Evolutionary conservation across 2,797 vertebrate species (phyloP).

Genomic region (Halcyon leucocephala): DNA sequence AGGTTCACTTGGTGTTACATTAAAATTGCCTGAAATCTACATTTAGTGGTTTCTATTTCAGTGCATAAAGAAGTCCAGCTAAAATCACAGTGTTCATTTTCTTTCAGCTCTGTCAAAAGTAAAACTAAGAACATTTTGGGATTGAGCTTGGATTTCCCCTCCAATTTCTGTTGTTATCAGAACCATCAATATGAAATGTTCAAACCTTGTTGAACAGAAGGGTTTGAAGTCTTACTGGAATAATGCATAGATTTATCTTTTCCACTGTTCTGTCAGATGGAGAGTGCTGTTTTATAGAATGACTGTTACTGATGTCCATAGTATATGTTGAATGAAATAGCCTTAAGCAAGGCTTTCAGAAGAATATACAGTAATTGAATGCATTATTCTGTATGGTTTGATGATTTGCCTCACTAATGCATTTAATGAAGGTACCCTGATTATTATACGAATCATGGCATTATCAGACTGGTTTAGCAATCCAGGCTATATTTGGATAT

Average conservation of each 20-base stretch:
- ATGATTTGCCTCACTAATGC: slow-evolving; percentile 42
- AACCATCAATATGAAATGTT: neutral
- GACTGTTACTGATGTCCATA: neutral
- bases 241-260: neutral
- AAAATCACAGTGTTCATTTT: neutral
- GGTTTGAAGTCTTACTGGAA: neutral
- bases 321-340: neutral
- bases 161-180: neutral
- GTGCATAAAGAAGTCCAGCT: neutral
- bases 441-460: neutral
- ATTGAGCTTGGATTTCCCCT: neutral
- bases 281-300: neutral
- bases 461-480: slow-evolving; percentile 4
- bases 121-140: neutral
- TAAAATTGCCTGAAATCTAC: neutral
- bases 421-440: slow-evolving; percentile 50
- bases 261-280: neutral
- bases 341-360: slow-evolving; percentile 3
- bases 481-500: neutral
- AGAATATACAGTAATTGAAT: neutral
- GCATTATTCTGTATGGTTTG: neutral
- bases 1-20: neutral
- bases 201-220: neutral
- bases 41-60: neutral
- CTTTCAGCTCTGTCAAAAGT: neutral